These are phyloP conservation scores for Cheilosia urbana DNA, from an alignment of 2,888 invertebrate species.

Conservation along the genomic window DNA sequence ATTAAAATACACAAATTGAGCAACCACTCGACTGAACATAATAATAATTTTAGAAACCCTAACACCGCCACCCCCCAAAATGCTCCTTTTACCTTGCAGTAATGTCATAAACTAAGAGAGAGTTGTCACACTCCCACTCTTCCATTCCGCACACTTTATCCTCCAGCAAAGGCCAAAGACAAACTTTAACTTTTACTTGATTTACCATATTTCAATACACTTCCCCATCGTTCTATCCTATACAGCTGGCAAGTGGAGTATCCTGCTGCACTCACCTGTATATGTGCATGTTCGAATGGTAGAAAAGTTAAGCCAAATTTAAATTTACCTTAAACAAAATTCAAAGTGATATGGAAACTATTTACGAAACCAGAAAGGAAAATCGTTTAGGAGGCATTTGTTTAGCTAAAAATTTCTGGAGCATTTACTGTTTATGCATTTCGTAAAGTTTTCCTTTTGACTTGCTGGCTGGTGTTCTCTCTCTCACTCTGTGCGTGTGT, in stretches of 20 bases:
- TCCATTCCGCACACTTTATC: conserved; percentile 5
- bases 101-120: conserved; percentile 68
- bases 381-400: conserved; percentile 66
- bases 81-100: conserved; percentile 53
- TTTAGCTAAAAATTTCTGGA: conserved; percentile 60
- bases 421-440: conserved; percentile 65
- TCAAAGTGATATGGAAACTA: conserved; percentile 72
- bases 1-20: conserved; percentile 74
- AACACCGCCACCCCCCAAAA: background rate
- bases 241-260: conserved; percentile 3
- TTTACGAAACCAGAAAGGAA: conserved; percentile 57
- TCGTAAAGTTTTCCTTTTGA: conserved; percentile 64
- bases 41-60: conserved; percentile 64
- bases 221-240: background rate
- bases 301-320: conserved; percentile 59
- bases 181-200: conserved; percentile 74
- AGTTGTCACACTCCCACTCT: conserved; percentile 32
- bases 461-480: conserved; percentile 16
- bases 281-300: conserved; percentile 1
- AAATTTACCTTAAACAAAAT: conserved; percentile 69
- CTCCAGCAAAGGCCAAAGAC: conserved; percentile 59
- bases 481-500: background rate
- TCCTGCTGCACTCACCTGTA: conserved; percentile 31
- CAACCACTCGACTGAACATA: conserved; percentile 71
- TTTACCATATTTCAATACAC: conserved; percentile 70